These are phyloP conservation scores for Cyprinus carpio DNA, from an alignment of 2,113 vertebrate species.

Conservation along the genomic window DNA sequence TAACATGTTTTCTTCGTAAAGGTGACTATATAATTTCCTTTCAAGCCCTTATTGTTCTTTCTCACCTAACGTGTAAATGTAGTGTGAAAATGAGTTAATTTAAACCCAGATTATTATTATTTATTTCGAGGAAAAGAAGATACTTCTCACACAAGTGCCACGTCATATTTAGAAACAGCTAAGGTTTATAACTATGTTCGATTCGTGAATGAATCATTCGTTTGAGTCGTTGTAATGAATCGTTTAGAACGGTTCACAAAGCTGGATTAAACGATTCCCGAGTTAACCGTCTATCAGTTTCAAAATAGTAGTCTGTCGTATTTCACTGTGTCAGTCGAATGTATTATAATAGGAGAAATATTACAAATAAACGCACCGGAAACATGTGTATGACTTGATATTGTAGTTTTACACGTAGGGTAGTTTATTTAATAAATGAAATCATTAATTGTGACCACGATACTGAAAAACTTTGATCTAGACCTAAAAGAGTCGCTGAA, in stretches of 20 bases:
- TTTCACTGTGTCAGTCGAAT: background rate
- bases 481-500: background rate
- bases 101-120: background rate
- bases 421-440: background rate
- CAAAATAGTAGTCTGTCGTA: background rate
- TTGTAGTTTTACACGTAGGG: background rate
- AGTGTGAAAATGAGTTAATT: background rate
- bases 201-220: conserved; percentile 2
- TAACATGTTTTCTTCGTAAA: background rate
- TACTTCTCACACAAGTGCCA: background rate
- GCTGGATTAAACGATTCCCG: background rate
- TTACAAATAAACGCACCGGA: background rate
- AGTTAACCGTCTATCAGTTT: no score
- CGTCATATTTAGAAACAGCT: conserved; percentile 8
- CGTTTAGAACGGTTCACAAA: background rate
- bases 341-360: background rate
- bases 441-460: background rate
- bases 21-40: background rate
- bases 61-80: background rate
- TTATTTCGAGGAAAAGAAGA: background rate
- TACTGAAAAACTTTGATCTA: background rate
- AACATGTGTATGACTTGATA: background rate
- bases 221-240: background rate
- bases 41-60: background rate
- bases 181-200: background rate